Evolutionary conservation across 1,140 invertebrate species (phyloP).

Genomic region (Drosophila navojoa): DNA sequence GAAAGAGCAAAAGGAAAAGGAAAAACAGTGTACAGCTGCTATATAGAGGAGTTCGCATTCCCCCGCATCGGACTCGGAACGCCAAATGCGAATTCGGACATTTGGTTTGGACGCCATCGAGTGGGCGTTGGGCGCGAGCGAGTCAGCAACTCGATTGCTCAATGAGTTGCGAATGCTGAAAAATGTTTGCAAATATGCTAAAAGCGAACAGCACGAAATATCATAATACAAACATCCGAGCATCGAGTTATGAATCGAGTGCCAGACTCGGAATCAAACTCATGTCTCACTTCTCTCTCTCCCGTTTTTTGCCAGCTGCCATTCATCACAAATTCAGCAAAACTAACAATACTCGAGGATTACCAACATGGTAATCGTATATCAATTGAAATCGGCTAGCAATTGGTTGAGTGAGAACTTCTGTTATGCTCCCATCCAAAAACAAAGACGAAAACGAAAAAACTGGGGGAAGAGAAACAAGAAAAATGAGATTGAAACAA

Average conservation of each 20-base stretch:
- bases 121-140: not conserved
- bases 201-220: conserved; percentile 20
- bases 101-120: no score
- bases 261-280: conserved; percentile 9
- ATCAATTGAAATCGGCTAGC: not conserved
- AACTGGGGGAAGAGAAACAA: no score
- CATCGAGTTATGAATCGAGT: conserved; percentile 18
- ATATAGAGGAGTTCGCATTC: conserved; percentile 18
- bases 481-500: no score
- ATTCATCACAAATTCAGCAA: not conserved
- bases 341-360: conserved; percentile 10
- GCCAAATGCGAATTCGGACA: conserved; percentile 13
- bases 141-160: conserved; percentile 50
- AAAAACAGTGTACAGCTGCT: conserved; percentile 16
- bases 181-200: conserved; percentile 54
- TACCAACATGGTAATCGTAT: not conserved
- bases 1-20: not conserved
- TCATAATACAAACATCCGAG: conserved; percentile 18
- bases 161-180: conserved; percentile 57
- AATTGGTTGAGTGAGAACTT: no score
- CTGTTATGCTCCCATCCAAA: no score
- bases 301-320: not conserved
- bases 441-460: no score
- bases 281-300: no score
- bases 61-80: conserved; percentile 20